These are phyloP conservation scores for Coenobita brevimanus DNA, from an alignment of 1,140 invertebrate genomes.

Conservation along the genomic window DNA sequence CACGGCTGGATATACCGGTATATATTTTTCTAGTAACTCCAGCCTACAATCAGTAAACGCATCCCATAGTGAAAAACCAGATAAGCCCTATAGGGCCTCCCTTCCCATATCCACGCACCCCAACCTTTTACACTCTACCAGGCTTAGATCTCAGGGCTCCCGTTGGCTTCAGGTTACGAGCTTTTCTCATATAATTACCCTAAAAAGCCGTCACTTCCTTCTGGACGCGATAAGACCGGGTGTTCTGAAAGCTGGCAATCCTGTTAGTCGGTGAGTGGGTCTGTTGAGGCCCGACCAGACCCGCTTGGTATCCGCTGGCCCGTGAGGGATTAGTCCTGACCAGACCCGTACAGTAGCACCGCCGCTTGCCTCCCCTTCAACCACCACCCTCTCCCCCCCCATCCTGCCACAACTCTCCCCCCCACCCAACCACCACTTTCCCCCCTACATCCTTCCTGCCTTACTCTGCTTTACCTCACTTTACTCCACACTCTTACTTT, in stretches of 20 bases:
- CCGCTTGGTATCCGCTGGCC: constrained; percentile 38
- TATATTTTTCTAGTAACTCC: too few species aligned
- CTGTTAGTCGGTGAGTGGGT: constrained; percentile 39
- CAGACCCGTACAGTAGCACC: constrained; percentile 41
- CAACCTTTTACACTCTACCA: not conserved
- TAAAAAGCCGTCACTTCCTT: constrained; percentile 27
- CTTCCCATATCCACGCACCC: not conserved
- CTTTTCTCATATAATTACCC: constrained; percentile 19
- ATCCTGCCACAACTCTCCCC: not conserved
- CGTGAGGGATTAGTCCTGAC: constrained; percentile 34
- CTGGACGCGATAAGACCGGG: constrained; percentile 9
- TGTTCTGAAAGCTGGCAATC: constrained; percentile 39
- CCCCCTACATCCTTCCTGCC: too few species aligned
- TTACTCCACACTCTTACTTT: too few species aligned
- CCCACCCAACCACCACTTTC: too few species aligned
- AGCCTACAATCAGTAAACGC: too few species aligned
- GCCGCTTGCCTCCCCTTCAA: constrained; percentile 5
- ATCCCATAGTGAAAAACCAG: not conserved
- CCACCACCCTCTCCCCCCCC: not conserved
- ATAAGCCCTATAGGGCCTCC: not conserved
- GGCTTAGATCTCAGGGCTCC: too few species aligned
- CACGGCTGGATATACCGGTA: too few species aligned
- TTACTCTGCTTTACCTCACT: too few species aligned
- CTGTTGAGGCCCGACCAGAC: constrained; percentile 9
- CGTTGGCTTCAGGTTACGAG: not conserved